These are phyloP conservation scores for Eristalis arbustorum DNA, from an alignment of 2,888 invertebrate species.

Conservation along the genomic window DNA sequence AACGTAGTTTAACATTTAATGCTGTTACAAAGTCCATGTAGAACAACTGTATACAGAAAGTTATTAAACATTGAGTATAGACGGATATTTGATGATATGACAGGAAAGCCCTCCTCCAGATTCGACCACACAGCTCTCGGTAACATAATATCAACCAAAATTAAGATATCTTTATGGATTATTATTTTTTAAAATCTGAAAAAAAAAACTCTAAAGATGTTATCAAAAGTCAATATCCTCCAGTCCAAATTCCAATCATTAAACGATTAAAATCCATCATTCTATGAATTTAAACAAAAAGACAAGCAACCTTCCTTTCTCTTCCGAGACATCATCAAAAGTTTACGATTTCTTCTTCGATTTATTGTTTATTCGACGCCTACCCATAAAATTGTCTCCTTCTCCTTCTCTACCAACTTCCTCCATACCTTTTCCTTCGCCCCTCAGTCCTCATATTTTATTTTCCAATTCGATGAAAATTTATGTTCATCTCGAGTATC, in stretches of 20 bases:
- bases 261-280: slow-evolving; percentile 20
- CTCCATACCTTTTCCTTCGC: neutral
- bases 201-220: neutral
- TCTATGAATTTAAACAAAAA: slow-evolving; percentile 7
- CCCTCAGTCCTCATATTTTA: neutral
- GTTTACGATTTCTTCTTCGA: slow-evolving; percentile 45
- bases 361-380: slow-evolving; percentile 56
- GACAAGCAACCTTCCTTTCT: neutral
- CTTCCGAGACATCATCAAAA: slow-evolving; percentile 25
- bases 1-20: too few species aligned
- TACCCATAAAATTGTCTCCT: slow-evolving; percentile 39
- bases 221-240: neutral
- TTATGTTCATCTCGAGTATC: slow-evolving; percentile 67
- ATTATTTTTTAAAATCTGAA: neutral
- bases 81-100: too few species aligned
- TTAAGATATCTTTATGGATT: neutral
- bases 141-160: neutral
- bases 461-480: slow-evolving; percentile 60
- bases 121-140: neutral
- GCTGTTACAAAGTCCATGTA: too few species aligned
- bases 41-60: neutral
- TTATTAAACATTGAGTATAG: neutral
- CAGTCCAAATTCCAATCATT: neutral
- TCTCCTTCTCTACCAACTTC: neutral
- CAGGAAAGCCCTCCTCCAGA: neutral